A percentile compares a stretch with the other conserved stretches of the same genome.
These are phyloP conservation scores for Hephaestus fuliginosus DNA, from an alignment of 2,797 vertebrate species.

Conservation along the genomic window DNA sequence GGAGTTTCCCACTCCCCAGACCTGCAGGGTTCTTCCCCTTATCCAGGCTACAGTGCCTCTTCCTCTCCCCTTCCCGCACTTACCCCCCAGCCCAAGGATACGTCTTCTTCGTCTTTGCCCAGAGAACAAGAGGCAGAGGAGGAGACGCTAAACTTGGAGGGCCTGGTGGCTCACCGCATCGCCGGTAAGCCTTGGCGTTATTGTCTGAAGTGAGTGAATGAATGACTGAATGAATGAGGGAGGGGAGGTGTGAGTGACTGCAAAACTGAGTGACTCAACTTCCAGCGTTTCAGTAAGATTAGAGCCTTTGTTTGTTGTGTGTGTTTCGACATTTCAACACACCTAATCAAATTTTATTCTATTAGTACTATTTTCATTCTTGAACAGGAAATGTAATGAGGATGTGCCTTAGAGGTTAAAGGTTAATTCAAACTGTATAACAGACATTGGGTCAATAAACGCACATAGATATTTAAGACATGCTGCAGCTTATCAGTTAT, in stretches of 20 bases:
- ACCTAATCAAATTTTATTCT: not conserved
- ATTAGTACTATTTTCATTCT: not conserved
- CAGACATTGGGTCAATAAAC: not conserved
- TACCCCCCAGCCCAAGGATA: conserved; percentile 79
- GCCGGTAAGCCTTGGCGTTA: conserved; percentile 89
- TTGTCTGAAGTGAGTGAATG: not conserved
- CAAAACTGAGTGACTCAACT: not conserved
- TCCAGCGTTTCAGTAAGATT: not conserved
- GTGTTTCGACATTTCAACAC: not conserved
- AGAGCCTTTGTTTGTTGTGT: not conserved
- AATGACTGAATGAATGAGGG: not conserved
- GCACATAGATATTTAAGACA: not conserved
- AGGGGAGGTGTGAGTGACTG: not conserved
- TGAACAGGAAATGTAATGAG: not conserved
- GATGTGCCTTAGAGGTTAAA: not conserved
- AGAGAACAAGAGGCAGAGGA: conserved; percentile 89
- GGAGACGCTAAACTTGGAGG: conserved; percentile 92
- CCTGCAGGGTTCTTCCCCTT: conserved; percentile 79
- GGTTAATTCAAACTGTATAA: not conserved
- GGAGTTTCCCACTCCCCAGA: conserved; percentile 81
- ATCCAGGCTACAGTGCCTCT: conserved; percentile 82
- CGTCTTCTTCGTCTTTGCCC: conserved; percentile 82
- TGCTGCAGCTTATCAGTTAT: not conserved
- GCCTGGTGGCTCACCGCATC: conserved; percentile 95
- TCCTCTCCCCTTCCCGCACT: conserved; percentile 83